Conservation (phyloP, 2,888 invertebrate species). For the Caenorhabditis sp. region DNA sequence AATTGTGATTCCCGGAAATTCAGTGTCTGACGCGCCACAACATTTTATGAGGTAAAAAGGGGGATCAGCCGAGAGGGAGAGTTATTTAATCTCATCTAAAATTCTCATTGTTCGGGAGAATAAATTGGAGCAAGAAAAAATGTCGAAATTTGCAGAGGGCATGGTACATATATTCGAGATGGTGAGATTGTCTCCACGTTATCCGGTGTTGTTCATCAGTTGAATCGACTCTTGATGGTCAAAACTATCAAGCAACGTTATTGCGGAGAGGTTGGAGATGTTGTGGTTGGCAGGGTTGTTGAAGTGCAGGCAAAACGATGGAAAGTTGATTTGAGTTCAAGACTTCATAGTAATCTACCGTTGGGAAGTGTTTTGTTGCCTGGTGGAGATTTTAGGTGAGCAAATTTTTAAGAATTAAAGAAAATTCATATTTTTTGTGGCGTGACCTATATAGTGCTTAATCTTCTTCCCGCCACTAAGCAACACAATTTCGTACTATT, state of each 20-base stretch:
- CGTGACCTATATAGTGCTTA: no score
- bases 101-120: neutral
- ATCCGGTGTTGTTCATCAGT: constrained; percentile 90
- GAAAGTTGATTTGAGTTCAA: constrained; percentile 80
- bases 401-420: no score
- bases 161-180: constrained; percentile 85
- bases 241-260: constrained; percentile 86
- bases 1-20: constrained; percentile 48
- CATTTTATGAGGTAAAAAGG: constrained; percentile 48
- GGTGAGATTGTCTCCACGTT: constrained; percentile 87
- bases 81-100: neutral
- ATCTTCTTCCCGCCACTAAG: no score
- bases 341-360: constrained; percentile 83
- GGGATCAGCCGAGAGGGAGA: neutral
- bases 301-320: constrained; percentile 81
- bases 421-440: no score
- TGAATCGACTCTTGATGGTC: constrained; percentile 91
- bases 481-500: no score
- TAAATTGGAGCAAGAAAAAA: neutral
- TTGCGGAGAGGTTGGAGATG: constrained; percentile 88
- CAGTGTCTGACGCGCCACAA: constrained; percentile 41
- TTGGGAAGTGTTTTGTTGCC: constrained; percentile 94
- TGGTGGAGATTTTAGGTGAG: constrained; percentile 80
- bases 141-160: constrained; percentile 79
- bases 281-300: constrained; percentile 90